Evolutionary conservation across 2,113 vertebrate genomes (phyloP).

Genomic region (Laterallus jamaicensis): DNA sequence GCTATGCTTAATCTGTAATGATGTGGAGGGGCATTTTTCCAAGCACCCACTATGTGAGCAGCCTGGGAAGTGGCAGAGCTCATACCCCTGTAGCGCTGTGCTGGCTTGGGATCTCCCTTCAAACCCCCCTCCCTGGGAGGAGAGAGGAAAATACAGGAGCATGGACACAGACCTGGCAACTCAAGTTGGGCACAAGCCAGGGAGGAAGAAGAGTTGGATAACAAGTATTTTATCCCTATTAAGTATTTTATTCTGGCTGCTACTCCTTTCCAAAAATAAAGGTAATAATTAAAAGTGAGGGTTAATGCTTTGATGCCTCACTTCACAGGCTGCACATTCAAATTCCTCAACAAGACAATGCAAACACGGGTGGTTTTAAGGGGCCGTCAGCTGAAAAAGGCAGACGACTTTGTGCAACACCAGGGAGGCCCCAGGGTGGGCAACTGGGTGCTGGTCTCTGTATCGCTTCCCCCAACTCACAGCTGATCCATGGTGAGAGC

Average conservation of each 20-base stretch:
- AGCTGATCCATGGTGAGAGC: neutral
- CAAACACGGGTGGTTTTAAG: neutral
- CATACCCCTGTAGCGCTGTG: neutral
- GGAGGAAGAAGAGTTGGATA: neutral
- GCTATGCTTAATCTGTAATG: neutral
- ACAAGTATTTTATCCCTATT: neutral
- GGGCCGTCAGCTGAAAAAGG: neutral
- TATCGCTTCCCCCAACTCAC: neutral
- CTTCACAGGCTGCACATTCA: neutral
- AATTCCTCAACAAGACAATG: neutral
- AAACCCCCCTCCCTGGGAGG: slow-evolving; percentile 26
- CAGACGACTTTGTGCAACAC: neutral
- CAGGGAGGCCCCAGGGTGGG: neutral
- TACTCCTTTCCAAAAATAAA: neutral
- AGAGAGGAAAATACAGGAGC: neutral
- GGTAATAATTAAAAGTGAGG: neutral
- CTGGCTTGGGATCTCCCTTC: neutral
- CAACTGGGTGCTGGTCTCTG: neutral
- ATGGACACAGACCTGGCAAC: neutral
- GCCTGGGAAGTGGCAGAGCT: neutral
- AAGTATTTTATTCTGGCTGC: neutral
- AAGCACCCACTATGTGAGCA: neutral
- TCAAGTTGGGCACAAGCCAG: neutral
- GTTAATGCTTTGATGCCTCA: neutral
- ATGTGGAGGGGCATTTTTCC: slow-evolving; percentile 12